Percentiles rank a stretch among this genome's conserved stretches.
These are phyloP conservation scores for Sebastes hopkinsi DNA, from an alignment of 2,797 vertebrate genomes.

Conservation along the genomic window DNA sequence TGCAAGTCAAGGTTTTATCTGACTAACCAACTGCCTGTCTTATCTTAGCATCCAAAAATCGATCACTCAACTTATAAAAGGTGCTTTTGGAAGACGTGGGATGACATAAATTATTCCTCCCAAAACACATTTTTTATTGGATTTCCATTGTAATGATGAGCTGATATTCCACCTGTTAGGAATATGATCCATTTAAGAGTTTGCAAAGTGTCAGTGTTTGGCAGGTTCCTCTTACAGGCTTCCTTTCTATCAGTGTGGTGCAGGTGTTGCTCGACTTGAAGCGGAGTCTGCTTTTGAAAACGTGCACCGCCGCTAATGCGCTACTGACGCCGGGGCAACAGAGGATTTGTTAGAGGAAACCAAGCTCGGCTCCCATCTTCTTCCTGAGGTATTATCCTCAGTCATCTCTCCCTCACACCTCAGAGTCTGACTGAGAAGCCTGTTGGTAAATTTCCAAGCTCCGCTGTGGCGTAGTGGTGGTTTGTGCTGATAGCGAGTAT, in stretches of 20 bases:
- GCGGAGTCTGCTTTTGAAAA: constrained; percentile 14
- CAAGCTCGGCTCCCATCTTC: constrained; percentile 32
- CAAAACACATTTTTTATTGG: neutral
- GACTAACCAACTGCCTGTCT: constrained; percentile 16
- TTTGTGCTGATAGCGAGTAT: constrained; percentile 24
- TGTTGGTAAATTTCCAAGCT: constrained; percentile 34
- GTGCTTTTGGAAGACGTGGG: neutral
- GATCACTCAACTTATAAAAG: neutral
- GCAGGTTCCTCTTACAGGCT: constrained; percentile 22
- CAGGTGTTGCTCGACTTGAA: constrained; percentile 52
- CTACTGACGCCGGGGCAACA: constrained; percentile 17
- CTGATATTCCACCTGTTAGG: constrained; percentile 16
- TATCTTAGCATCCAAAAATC: constrained; percentile 13
- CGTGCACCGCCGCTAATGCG: constrained; percentile 25
- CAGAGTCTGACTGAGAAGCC: constrained; percentile 25
- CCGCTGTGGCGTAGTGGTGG: neutral
- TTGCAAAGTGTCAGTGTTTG: constrained; percentile 23
- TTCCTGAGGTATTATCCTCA: constrained; percentile 50
- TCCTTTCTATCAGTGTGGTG: constrained; percentile 45
- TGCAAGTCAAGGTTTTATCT: constrained; percentile 34
- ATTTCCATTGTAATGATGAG: constrained; percentile 34
- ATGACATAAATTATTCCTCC: neutral
- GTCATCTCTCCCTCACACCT: constrained; percentile 37
- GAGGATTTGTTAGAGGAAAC: constrained; percentile 45
- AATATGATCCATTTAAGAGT: constrained; percentile 13